Evolutionary conservation across 2,113 vertebrate genomes (phyloP), one percentile per base, ranked within the genome.

Genomic region (Theropithecus gelada): DNA sequence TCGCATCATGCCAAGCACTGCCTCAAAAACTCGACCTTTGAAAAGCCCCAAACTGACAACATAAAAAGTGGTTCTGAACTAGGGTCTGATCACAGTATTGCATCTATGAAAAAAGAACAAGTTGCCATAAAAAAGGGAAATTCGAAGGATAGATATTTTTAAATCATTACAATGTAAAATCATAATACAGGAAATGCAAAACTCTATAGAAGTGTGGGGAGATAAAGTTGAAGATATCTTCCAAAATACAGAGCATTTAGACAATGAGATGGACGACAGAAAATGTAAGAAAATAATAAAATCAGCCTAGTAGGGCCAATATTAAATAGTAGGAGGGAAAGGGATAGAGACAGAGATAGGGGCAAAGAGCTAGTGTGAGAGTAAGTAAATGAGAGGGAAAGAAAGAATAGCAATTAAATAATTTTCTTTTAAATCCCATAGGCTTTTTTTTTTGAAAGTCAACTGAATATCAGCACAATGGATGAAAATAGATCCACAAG

Each of bases 31-130:
- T 80, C n/a, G 20, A 94, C 30, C 70, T 83, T 72, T 52, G 38
- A 94, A 96, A 87, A 92, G 14, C 1, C 23, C 45, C 30, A 95
- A 79, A 22, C 59, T 92, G 38, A 25, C 68, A 97, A 86, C 27
- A 17, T n/a, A 88, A 91, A 48, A 55, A 95, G 14, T 78, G 27
- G 8, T 82, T 88, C 59, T 92, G 50, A 93, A 95, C 22, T 20
- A 11, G 35, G 16, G 20, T 68, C 48, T 59, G 68, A 93, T 93
- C 27, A 91, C 82, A 45, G 57, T 61, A 59, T 11, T 61, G 8
- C 18, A 86, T 82, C 35, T 27, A 80, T 64, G 18, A 50, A 81
- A 76, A 78, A 78, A 80, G 30, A 87, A 79, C 8, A 92, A 66
- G 43, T 79, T 92, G 35, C 50, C 82, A 40, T 48, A 43, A 84